Base-by-base conservation (phyloP, 2,888 invertebrate species). In the Athetis lepigone region DNA sequence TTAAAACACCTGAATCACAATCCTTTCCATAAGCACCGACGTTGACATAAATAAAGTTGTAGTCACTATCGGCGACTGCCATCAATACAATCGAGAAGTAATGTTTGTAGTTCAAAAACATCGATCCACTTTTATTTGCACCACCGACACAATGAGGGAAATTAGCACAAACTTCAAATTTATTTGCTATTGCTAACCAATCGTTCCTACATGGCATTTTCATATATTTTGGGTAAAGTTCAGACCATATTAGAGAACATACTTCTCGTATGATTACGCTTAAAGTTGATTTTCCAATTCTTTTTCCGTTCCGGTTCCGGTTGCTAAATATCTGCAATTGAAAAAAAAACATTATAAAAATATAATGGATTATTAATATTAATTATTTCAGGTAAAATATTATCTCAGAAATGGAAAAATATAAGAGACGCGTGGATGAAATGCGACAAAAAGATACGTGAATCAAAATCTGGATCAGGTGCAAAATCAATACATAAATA, bases 101-200 rank as follows among this genome's bases (percentile, higher is more conserved):
- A 11, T 58, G 42, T 13, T 49, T 50, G 19, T 62, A 62, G 27
- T 62, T 62, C 0, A 57, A 27, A 18, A 57, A 62, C 58, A 63
- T 70, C 4, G 58, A 63, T 25, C 51, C 46, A 51, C 67, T 74
- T 55, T 67, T 46, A 21, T 59, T 49, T 45, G 73, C 55, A 4
- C 81, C 77, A 52, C 78, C 82, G 13, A 82, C 45, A 52, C 81
- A 74, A 45, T 45, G 69, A 37, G 37, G 45, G 37, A 59, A 59
- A 6, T 54, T 60, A 21, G 59, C 45, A 23, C 9, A 9, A 2
- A 2, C 37, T 13, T 52, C 60, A 16, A 50, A 80, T 21, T 68
- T 68, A 13, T 61, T 59, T 37, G 71, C 75, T 61, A 79, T 75
- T 33, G 23, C 54, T 70, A 68, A 36, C 54, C 52, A 65, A 25